Base-by-base conservation (phyloP, 2,113 vertebrate genomes). In the Passer domesticus region DNA sequence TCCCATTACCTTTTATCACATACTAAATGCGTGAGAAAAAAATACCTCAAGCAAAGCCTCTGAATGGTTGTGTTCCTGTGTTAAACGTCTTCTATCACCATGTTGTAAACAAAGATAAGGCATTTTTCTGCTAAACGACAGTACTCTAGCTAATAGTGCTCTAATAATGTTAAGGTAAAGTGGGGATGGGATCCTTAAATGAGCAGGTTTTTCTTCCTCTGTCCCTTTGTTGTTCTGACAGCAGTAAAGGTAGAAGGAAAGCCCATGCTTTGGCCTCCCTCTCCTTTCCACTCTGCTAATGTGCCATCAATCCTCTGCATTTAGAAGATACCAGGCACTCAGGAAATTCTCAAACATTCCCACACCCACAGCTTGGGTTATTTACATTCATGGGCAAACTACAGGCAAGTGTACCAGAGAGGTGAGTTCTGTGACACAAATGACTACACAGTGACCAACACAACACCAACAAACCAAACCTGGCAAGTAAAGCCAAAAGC, bases 51-150 rank as follows among this genome's bases (percentile, higher is more conserved):
- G 50, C 28, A 39, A 63, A 52, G 63, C 16, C 79, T 90, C 76
- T 62, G n/a, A 81, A 75, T 15, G 37, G 33, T 46, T 1, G 0
- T 11, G 6, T 47, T 87, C 56, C 52, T 52, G 4, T 28, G 19
- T 67, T 78, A 83, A 88, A 50, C 44, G n/a, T 33, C 56, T 91
- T 64, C 76, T 74, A 67, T 37, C n/a, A 46, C 52, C 56, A 21
- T 24, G 70, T 64, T 14, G 68, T 83, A 96, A 93, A 87, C 90
- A 96, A 69, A 97, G 92, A 95, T 88, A 94, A 93, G 76, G 86
- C 68, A 44, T 87, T 91, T 80, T 72, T 74, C 56, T 50, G 41
- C 69, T 68, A 70, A 81, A 81, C 52, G 79, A 37, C 9, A 3
- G 72, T 83, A 63, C 56, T 91, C 47, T 52, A 91, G 66, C 59